Evolutionary conservation across 2,888 invertebrate genomes (phyloP).

Genomic region (Harmothoe impar): DNA sequence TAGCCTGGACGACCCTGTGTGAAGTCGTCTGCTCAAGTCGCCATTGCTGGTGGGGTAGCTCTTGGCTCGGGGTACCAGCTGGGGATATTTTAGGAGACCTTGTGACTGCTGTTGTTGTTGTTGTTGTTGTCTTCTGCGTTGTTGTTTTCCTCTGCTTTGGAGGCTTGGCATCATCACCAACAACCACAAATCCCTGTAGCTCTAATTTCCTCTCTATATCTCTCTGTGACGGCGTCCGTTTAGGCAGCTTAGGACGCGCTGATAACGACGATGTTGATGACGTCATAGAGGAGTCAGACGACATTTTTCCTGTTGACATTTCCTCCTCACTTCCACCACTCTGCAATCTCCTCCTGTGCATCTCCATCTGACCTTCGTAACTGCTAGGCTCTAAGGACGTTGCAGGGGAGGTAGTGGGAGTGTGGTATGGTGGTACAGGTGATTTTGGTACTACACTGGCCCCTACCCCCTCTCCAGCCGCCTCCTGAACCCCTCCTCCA

Average conservation of each 20-base stretch:
- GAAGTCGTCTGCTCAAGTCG: not conserved
- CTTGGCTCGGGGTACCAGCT: not conserved
- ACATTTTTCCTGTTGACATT: slow-evolving; percentile 12
- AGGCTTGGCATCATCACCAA: not conserved
- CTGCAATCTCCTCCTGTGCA: not conserved
- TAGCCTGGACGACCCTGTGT: not conserved
- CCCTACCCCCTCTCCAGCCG: not conserved
- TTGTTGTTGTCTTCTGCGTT: not conserved
- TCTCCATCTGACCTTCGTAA: not conserved
- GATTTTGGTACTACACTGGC: not conserved
- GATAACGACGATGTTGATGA: too few relatives aligned
- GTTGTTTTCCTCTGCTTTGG: not conserved
- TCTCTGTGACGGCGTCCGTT: not conserved
- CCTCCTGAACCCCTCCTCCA: slow-evolving; percentile 9
- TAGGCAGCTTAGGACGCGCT: not conserved
- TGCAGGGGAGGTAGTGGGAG: slow-evolving; percentile 16
- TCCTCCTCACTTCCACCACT: not conserved
- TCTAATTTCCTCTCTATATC: slow-evolving; percentile 5
- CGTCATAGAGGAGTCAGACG: not conserved
- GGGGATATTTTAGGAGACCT: slow-evolving; percentile 2
- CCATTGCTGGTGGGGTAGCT: not conserved
- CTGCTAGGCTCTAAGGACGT: slow-evolving; percentile 5
- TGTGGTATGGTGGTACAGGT: not conserved
- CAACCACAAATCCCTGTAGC: slow-evolving; percentile 15
- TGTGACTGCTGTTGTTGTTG: not conserved